A percentile compares a stretch with the other conserved stretches of the same genome.
Evolutionary conservation across 2,113 vertebrate species (phyloP).

Genomic region (Ptilonorhynchus violaceus): DNA sequence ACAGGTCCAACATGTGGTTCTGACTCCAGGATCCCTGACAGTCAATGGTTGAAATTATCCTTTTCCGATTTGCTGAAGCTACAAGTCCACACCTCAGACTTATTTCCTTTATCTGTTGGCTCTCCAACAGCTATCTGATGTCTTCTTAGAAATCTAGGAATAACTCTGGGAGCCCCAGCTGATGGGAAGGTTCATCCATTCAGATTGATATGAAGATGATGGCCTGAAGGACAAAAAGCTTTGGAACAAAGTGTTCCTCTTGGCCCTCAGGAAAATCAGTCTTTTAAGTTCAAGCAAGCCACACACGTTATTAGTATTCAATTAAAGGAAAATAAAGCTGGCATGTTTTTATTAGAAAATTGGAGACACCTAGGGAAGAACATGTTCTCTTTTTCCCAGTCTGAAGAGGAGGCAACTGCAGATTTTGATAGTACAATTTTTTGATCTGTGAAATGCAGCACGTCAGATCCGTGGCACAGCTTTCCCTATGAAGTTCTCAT

Average conservation of each 20-base stretch:
- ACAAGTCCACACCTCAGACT: background rate
- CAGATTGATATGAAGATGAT: background rate
- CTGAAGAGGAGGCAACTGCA: background rate
- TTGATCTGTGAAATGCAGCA: background rate
- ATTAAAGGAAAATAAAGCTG: background rate
- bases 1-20: background rate
- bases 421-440: background rate
- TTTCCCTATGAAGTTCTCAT: background rate
- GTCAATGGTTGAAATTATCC: background rate
- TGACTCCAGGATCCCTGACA: background rate
- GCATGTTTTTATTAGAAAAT: background rate
- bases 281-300: background rate
- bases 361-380: background rate
- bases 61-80: background rate
- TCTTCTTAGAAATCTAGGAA: background rate
- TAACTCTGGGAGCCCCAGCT: background rate
- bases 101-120: background rate
- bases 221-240: background rate
- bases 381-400: background rate
- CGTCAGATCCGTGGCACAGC: background rate
- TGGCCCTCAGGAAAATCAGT: background rate
- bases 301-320: background rate
- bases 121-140: background rate
- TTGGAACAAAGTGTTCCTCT: background rate
- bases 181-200: background rate